Evolutionary conservation across 2,113 vertebrate genomes (phyloP), one percentile per base, ranked within the genome.

Genomic region (Oplegnathus fasciatus): DNA sequence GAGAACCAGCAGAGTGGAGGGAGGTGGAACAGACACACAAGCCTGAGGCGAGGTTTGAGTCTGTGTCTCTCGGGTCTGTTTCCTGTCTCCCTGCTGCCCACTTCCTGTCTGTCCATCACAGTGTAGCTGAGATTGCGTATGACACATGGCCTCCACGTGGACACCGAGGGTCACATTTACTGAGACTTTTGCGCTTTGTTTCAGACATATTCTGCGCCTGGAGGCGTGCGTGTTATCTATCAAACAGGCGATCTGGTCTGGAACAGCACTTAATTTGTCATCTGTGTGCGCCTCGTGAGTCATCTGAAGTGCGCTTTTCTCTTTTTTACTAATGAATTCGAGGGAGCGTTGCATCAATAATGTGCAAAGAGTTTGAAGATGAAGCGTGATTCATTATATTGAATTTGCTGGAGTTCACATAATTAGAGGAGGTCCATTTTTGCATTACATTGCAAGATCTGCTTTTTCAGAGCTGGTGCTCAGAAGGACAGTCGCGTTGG

Each of bases 71-170:
- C 1, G 73, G 72, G 85, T 72, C 79, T 57, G 78, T 50, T 91
- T 92, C 86, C 79, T 83, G 58, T 87, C 87, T 89, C 74, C 22
- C 80, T 46, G 54, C 79, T 84, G 50, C 75, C 67, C 80, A 65
- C 88, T 86, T 85, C 87, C 88, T 88, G 72, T 86, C 84, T 73
- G 58, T 85, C 86, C 86, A 67, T 92, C 87, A 84, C 28, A 0
- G 44, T n/a, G 48, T 61, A 50, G 61, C 77, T 44, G n/a, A 7
- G 64, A 86, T 58, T 42, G 57, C 32, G 11, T 69, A 34, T 85
- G 91, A 93, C 83, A 72, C 85, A 64, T 40, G 64, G 71, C 69
- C 60, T 48, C 83, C 72, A n/a, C 26, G 18, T 54, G 69, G 37
- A 85, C 71, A 71, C 44, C 9, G 30, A 26, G 61, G 79, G 77